Evolutionary conservation across 2,888 invertebrate species (phyloP).

Genomic region (Melinopterus prodromus): DNA sequence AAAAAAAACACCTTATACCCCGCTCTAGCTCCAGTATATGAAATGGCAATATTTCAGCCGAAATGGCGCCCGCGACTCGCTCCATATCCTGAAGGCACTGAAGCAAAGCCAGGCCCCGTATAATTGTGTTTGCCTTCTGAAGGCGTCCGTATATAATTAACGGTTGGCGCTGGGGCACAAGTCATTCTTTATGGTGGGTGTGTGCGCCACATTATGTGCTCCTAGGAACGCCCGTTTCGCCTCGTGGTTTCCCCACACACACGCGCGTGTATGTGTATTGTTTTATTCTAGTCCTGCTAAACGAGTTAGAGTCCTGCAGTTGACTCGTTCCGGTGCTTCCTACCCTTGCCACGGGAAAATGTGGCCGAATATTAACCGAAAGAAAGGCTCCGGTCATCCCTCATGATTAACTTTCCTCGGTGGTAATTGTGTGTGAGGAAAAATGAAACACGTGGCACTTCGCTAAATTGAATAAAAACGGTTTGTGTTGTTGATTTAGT

Average conservation of each 20-base stretch:
- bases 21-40: constrained; percentile 19
- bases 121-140: constrained; percentile 53
- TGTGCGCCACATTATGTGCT: neutral
- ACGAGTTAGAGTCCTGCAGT: neutral
- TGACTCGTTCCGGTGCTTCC: neutral
- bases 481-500: neutral
- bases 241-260: neutral
- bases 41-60: constrained; percentile 40
- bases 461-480: neutral
- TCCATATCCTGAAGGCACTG: constrained; percentile 18
- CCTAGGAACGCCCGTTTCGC: neutral
- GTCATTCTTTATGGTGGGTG: constrained; percentile 47
- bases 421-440: neutral
- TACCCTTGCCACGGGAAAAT: neutral
- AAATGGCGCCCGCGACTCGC: constrained; percentile 38
- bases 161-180: constrained; percentile 46
- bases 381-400: constrained; percentile 4
- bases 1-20: neutral
- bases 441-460: neutral
- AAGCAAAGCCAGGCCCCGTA: constrained; percentile 36
- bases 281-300: neutral
- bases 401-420: constrained; percentile 4
- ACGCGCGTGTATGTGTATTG: neutral
- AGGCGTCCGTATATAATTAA: constrained; percentile 53
- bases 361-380: neutral